Percentiles rank a stretch among this genome's conserved stretches.
phyloP scores from a whole-genome alignment of 2,888 invertebrate species.

The Nesidiocoris tenuis region DNA sequence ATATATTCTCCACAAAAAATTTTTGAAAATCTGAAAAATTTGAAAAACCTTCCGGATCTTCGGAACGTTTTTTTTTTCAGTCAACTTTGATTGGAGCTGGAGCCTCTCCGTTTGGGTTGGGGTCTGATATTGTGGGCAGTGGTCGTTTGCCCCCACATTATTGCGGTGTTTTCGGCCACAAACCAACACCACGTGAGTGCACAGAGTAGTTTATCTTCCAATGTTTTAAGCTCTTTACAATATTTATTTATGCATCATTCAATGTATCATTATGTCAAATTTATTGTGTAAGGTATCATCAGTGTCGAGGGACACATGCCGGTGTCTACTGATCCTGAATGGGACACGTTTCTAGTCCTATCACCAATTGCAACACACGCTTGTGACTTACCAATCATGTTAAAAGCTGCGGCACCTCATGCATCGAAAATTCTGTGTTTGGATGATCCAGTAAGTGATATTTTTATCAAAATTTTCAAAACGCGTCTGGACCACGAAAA shows the following conservation, averaged over 20 bases:
- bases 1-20: no score
- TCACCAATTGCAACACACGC: conserved; percentile 88
- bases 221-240: no score
- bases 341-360: conserved; percentile 70
- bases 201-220: no score
- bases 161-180: conserved; percentile 91
- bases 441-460: conserved; percentile 56
- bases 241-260: no score
- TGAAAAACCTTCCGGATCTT: no score
- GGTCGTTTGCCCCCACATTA: conserved; percentile 85
- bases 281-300: conserved; percentile 58
- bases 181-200: conserved; percentile 60
- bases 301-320: conserved; percentile 70
- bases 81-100: conserved; percentile 74
- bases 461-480: no score
- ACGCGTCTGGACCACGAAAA: no score
- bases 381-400: conserved; percentile 72
- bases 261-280: no score
- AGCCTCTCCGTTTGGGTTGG: conserved; percentile 80
- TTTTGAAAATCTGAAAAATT: no score
- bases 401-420: conserved; percentile 67
- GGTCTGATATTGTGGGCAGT: conserved; percentile 88
- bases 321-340: conserved; percentile 62
- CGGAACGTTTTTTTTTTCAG: conserved; percentile 58
- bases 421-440: conserved; percentile 57